A percentile compares a stretch with the other conserved stretches of the same genome.
Evolutionary conservation across 1,140 invertebrate genomes (phyloP).

Genomic region (Achatina immaculata): DNA sequence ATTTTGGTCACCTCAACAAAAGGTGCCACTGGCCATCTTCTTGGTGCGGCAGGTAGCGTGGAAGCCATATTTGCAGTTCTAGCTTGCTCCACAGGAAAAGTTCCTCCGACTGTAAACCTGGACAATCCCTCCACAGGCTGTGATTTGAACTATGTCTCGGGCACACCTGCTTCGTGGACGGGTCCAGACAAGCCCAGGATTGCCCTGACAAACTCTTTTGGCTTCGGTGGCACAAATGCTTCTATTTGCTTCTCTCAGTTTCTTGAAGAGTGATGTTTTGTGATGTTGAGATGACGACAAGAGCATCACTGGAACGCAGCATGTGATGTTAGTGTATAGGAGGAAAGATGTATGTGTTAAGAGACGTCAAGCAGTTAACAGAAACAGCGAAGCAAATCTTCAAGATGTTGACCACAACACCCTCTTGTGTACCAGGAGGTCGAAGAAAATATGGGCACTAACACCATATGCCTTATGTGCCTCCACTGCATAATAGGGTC

Average conservation of each 20-base stretch:
- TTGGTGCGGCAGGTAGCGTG: constrained; percentile 94
- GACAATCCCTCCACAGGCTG: constrained; percentile 76
- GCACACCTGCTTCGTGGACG: constrained; percentile 76
- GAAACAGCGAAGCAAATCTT: no score
- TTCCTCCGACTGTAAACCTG: constrained; percentile 95
- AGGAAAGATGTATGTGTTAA: no score
- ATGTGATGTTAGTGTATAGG: no score
- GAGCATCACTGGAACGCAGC: no score
- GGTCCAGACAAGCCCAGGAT: constrained; percentile 73
- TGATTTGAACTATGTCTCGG: constrained; percentile 81
- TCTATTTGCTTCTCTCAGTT: constrained; percentile 77
- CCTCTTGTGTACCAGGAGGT: no score
- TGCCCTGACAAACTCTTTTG: constrained; percentile 98
- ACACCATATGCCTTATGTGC: no score
- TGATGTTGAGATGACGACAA: no score
- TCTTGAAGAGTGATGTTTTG: constrained; percentile 5
- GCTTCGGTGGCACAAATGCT: constrained; percentile 98
- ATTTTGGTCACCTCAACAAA: constrained; percentile 91
- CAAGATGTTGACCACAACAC: no score
- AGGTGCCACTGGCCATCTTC: constrained; percentile 91
- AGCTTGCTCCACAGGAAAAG: constrained; percentile 79
- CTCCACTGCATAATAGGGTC: no score
- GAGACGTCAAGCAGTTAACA: no score
- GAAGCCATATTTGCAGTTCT: constrained; percentile 89
- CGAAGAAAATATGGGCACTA: no score